phyloP scores from a whole-genome alignment of 92 coral and sea anemone species.

The Siderastrea radians region DNA sequence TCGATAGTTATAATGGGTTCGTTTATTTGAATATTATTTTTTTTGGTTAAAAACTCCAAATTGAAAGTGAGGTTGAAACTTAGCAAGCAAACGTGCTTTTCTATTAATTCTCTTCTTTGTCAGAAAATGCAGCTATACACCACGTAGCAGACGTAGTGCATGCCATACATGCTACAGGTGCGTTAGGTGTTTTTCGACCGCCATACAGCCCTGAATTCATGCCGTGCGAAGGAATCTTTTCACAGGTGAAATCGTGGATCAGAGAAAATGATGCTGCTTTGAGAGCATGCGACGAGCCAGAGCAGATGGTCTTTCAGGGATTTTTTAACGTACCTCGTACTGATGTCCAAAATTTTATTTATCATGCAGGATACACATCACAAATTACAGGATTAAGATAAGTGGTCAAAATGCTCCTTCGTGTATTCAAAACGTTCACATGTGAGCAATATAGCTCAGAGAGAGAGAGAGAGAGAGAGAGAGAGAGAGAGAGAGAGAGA shows the following conservation, averaged over 20 bases:
- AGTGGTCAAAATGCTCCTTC: too few species aligned
- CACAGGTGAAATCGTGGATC: neutral
- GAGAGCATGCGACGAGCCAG: neutral
- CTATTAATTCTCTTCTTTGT: too few species aligned
- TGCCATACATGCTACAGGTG: slow-evolving; percentile 28
- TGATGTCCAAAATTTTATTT: neutral
- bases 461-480: too few species aligned
- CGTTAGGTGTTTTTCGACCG: slow-evolving; percentile 3
- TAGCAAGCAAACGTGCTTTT: too few species aligned
- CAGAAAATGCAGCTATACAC: neutral
- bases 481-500: too few species aligned
- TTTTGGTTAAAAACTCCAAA: neutral
- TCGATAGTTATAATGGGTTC: neutral
- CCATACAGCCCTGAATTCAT: slow-evolving; percentile 13
- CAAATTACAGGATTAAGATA: too few species aligned
- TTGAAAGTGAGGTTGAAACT: neutral
- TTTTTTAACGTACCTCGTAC: neutral
- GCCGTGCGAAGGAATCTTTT: neutral
- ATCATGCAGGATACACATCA: neutral
- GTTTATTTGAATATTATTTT: neutral
- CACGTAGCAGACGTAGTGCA: neutral
- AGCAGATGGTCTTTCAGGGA: neutral
- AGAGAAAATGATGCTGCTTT: slow-evolving; percentile 7
- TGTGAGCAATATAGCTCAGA: too few species aligned
- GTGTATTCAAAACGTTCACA: too few species aligned